phyloP scores from a whole-genome alignment of 2,888 invertebrate species.

The Drosophila falleni region DNA sequence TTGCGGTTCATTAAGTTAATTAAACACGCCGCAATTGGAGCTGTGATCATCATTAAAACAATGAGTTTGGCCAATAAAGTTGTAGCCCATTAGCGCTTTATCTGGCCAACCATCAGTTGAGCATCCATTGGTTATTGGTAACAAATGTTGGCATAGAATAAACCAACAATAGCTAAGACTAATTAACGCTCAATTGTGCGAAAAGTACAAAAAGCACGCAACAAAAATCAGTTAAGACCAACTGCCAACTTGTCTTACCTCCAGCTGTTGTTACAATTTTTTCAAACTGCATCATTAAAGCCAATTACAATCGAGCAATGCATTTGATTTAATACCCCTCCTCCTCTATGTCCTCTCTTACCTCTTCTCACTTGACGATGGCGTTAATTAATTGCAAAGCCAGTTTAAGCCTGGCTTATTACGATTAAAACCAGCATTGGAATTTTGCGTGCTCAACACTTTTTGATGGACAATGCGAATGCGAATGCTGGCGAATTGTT shows the following conservation, averaged over 20 bases:
- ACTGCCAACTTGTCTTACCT: background rate
- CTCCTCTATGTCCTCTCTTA: background rate
- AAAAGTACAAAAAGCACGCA: slow-evolving; percentile 67
- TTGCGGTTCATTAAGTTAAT: slow-evolving; percentile 74
- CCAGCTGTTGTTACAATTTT: slow-evolving; percentile 31
- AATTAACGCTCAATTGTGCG: slow-evolving; percentile 73
- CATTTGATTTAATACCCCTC: background rate
- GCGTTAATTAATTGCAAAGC: slow-evolving; percentile 68
- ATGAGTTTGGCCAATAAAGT: slow-evolving; percentile 69
- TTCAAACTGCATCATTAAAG: slow-evolving; percentile 62
- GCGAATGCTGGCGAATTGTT: slow-evolving; percentile 47
- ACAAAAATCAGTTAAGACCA: slow-evolving; percentile 51
- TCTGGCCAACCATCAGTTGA: slow-evolving; percentile 27
- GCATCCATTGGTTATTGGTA: slow-evolving; percentile 8
- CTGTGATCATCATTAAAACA: slow-evolving; percentile 72
- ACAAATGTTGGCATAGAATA: background rate
- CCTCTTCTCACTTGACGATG: slow-evolving; percentile 19
- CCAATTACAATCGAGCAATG: slow-evolving; percentile 57
- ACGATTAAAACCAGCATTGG: slow-evolving; percentile 40
- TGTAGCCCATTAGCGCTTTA: slow-evolving; percentile 72
- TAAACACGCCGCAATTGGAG: slow-evolving; percentile 70
- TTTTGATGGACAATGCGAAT: slow-evolving; percentile 48
- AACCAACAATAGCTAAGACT: slow-evolving; percentile 14
- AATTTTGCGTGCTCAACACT: slow-evolving; percentile 72
- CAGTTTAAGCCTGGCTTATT: slow-evolving; percentile 35